A percentile compares a stretch with the other conserved stretches of the same genome.
These are phyloP conservation scores for Mythimna impura DNA, from an alignment of 2,888 invertebrate species.

Conservation along the genomic window DNA sequence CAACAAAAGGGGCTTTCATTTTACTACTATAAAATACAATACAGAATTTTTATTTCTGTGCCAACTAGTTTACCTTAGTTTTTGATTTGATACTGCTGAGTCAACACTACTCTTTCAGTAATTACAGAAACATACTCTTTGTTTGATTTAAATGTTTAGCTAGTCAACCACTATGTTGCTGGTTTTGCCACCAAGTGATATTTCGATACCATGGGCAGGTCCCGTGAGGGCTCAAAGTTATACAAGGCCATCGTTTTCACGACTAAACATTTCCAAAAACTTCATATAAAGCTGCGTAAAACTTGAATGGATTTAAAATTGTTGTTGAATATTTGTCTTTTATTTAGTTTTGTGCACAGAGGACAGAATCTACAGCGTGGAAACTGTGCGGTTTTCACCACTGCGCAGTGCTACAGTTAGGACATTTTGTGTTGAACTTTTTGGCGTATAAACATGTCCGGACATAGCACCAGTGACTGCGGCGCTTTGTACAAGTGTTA, in stretches of 20 bases:
- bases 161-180: neutral
- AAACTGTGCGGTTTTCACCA: constrained; percentile 28
- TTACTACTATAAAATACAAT: no score
- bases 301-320: constrained; percentile 20
- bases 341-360: constrained; percentile 24
- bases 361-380: constrained; percentile 2
- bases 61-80: no score
- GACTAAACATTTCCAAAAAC: neutral
- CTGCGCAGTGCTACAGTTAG: neutral
- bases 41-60: no score
- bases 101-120: no score
- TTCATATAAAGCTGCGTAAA: constrained; percentile 11
- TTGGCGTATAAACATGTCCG: constrained; percentile 8
- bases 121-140: no score
- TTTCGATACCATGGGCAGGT: neutral
- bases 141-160: neutral
- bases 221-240: neutral
- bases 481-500: neutral
- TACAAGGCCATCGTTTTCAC: neutral
- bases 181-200: neutral
- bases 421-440: constrained; percentile 11
- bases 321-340: constrained; percentile 13
- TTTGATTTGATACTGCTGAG: no score
- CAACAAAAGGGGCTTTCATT: no score
- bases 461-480: constrained; percentile 5